Evolutionary conservation across 2,797 vertebrate genomes (phyloP).

Genomic region (Thaleichthys pacificus): DNA sequence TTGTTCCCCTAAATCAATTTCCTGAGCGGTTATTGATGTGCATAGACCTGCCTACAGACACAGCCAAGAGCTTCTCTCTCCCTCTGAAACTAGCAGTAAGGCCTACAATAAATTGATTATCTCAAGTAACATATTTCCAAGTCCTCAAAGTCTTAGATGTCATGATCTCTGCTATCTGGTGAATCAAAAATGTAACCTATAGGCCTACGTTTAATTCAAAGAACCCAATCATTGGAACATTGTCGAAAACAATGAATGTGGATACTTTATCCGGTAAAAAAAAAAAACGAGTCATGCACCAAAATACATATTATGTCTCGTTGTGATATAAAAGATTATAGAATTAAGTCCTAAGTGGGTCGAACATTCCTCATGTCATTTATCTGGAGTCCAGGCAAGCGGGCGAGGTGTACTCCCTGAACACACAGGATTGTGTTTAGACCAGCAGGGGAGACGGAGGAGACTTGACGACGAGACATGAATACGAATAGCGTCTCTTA

Average conservation of each 20-base stretch:
- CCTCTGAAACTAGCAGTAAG: constrained; percentile 41
- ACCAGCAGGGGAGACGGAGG: constrained; percentile 47
- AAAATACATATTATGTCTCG: too few relatives aligned
- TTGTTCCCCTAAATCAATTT: constrained; percentile 64
- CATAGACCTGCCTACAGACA: constrained; percentile 36
- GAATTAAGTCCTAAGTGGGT: neutral
- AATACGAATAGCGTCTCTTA: constrained; percentile 56
- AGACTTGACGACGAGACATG: constrained; percentile 56
- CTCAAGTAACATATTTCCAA: constrained; percentile 38
- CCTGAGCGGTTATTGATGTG: constrained; percentile 54
- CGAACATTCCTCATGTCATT: neutral
- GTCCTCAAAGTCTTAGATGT: constrained; percentile 22
- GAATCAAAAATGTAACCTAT: too few relatives aligned
- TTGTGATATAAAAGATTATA: neutral
- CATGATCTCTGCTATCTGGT: neutral
- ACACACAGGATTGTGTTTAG: constrained; percentile 52
- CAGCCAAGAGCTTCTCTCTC: constrained; percentile 50
- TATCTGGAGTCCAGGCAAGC: constrained; percentile 6
- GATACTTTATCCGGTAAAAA: too few relatives aligned
- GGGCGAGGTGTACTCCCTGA: constrained; percentile 42
- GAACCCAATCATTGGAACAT: too few relatives aligned
- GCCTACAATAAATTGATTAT: constrained; percentile 26
- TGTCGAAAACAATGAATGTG: too few relatives aligned
- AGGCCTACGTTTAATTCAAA: too few relatives aligned
- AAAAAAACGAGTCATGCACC: too few relatives aligned